phyloP scores from a whole-genome alignment of 2,113 vertebrate species.

The Mormyrus lacerda region DNA sequence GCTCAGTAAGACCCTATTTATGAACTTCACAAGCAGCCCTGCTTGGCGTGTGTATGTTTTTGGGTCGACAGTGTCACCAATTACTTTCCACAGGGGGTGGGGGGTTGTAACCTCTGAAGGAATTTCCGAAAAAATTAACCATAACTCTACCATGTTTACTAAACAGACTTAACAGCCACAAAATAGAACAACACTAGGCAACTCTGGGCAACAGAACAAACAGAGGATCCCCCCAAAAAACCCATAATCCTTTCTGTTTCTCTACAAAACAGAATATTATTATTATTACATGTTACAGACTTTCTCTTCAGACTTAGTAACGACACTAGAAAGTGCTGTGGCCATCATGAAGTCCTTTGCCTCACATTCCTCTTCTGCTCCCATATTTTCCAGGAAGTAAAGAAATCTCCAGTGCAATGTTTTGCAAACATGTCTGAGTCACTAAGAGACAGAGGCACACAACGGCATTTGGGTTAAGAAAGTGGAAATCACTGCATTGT shows the following conservation, averaged over 20 bases:
- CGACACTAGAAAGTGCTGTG: background rate
- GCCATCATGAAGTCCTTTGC: background rate
- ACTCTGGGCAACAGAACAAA: too few species aligned
- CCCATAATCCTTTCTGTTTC: background rate
- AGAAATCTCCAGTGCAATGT: background rate
- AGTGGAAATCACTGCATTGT: background rate
- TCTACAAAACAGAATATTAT: background rate
- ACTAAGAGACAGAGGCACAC: background rate
- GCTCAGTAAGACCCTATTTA: conserved; percentile 54
- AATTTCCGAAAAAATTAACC: conserved; percentile 13
- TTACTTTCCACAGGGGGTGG: conserved; percentile 2
- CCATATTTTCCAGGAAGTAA: background rate
- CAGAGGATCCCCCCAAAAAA: background rate
- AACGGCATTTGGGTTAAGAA: background rate
- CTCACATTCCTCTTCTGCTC: background rate
- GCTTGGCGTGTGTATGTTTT: background rate
- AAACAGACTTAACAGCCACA: background rate
- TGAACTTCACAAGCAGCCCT: conserved; percentile 37
- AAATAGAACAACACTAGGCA: too few species aligned
- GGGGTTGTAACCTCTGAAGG: conserved; percentile 2
- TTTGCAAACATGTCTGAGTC: background rate
- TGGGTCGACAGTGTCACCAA: background rate
- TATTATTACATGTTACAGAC: background rate
- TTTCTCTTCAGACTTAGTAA: background rate
- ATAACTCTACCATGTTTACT: background rate